Conservation (phyloP, 2,888 invertebrate species). For the Chironomus tentans region DNA sequence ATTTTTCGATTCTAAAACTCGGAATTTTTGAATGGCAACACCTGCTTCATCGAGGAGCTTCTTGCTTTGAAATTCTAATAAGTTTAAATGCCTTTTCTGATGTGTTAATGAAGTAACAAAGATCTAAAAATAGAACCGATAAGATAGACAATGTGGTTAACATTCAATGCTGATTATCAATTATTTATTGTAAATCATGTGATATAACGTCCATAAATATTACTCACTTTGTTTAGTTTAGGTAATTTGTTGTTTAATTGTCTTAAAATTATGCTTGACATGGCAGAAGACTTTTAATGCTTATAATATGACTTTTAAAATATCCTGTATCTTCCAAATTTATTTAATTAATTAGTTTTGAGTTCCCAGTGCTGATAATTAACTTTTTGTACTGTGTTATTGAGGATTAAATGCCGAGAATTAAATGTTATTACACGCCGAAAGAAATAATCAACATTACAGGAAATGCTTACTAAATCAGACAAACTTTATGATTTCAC, state of each 20-base stretch:
- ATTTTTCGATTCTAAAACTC: constrained; percentile 60
- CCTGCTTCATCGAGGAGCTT: constrained; percentile 76
- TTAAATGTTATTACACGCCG: no score
- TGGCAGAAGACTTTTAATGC: background rate
- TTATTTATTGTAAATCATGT: background rate
- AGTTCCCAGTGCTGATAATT: no score
- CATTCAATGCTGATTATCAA: background rate
- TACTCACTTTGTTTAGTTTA: background rate
- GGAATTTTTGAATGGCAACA: constrained; percentile 79
- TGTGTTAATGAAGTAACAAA: background rate
- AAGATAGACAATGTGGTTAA: background rate
- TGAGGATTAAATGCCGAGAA: no score
- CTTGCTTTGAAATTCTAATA: constrained; percentile 97
- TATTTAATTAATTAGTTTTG: no score
- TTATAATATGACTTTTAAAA: background rate
- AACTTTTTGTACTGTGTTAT: no score
- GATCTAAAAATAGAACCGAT: constrained; percentile 8
- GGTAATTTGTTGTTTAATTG: background rate
- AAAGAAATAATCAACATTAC: no score
- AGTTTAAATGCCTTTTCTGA: constrained; percentile 60
- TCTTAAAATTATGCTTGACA: background rate
- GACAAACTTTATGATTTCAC: no score
- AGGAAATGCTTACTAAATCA: no score
- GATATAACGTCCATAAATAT: background rate
- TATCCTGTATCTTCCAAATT: no score